Evolutionary conservation across 2,113 vertebrate genomes (phyloP).

Genomic region (Ahaetulla prasina): DNA sequence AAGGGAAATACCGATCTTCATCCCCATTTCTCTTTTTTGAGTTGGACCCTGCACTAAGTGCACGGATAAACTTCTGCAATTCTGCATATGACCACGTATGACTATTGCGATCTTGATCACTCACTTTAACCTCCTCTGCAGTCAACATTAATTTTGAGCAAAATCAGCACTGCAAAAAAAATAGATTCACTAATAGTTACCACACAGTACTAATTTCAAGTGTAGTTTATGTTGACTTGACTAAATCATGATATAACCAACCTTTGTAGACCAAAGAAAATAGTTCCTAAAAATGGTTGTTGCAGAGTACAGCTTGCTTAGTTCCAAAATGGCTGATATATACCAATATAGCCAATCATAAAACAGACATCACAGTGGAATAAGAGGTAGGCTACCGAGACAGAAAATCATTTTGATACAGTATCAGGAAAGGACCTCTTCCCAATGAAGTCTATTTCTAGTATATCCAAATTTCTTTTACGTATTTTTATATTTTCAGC

Average conservation of each 20-base stretch:
- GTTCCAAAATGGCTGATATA: not conserved
- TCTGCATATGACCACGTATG: not conserved
- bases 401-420: not conserved
- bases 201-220: not conserved
- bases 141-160: not conserved
- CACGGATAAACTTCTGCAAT: not conserved
- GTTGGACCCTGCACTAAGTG: not conserved
- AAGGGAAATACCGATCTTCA: not conserved
- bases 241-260: not conserved
- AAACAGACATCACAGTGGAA: not conserved
- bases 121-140: not conserved
- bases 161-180: not conserved
- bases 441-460: not conserved
- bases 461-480: not conserved
- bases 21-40: not conserved
- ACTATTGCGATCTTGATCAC: not conserved
- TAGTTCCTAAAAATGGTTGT: not conserved
- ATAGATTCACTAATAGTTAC: not conserved
- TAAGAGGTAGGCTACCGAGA: not conserved
- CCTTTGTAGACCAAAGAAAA: not conserved
- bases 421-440: not conserved
- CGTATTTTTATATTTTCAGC: not conserved
- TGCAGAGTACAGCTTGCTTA: not conserved
- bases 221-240: not conserved
- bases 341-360: not conserved